phyloP scores from a whole-genome alignment of 2,113 vertebrate genomes.

The Otocyon megalotis region DNA sequence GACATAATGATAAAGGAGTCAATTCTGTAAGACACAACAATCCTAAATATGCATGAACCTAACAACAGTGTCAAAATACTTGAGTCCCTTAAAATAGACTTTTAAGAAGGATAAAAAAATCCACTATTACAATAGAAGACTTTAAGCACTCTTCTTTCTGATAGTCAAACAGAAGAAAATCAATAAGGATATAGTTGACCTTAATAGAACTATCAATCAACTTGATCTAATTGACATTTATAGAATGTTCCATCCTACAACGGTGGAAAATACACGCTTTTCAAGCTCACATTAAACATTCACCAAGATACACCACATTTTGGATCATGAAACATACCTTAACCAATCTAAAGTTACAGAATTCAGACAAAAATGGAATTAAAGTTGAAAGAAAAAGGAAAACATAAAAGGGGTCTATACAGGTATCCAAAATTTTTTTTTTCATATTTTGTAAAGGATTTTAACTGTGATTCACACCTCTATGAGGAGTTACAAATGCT shows the following conservation, averaged over 20 bases:
- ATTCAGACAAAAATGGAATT: neutral
- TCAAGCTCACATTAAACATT: neutral
- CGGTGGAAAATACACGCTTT: neutral
- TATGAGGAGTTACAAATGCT: neutral
- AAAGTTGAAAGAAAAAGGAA: neutral
- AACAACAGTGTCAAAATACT: neutral
- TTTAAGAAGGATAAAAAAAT: neutral
- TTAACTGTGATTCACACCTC: neutral
- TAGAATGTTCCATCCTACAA: neutral
- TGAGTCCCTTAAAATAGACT: neutral
- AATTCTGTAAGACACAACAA: neutral
- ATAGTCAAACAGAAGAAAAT: neutral
- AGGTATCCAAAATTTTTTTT: neutral
- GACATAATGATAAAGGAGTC: neutral
- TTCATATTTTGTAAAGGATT: neutral
- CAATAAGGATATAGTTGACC: neutral
- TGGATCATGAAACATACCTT: neutral
- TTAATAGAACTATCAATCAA: neutral
- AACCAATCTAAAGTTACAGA: neutral
- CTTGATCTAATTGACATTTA: neutral
- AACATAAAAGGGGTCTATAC: neutral
- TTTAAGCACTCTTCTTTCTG: neutral
- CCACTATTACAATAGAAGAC: neutral
- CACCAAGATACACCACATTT: neutral
- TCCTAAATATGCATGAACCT: neutral